phyloP scores from a whole-genome alignment of 2,888 invertebrate genomes.

The Enoplolaimus lenunculus region DNA sequence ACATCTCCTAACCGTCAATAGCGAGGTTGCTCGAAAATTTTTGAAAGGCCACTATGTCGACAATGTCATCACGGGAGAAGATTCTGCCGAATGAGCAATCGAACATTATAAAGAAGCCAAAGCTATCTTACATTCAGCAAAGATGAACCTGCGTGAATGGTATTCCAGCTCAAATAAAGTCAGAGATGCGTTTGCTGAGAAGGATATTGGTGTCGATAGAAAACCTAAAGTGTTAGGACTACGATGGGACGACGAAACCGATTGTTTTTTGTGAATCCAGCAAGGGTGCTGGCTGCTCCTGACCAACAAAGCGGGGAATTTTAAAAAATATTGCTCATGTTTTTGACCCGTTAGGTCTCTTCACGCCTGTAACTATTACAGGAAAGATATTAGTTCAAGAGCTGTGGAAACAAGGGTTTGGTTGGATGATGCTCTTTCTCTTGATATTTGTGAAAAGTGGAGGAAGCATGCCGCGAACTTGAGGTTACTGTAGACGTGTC shows the following conservation, averaged over 20 bases:
- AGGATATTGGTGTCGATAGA: not conserved
- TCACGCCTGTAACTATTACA: not conserved
- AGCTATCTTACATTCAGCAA: not conserved
- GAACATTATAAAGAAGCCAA: constrained; percentile 3
- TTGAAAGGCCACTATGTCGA: not conserved
- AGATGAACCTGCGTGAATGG: constrained; percentile 14
- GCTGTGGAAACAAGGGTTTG: not conserved
- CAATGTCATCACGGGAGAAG: constrained; percentile 8
- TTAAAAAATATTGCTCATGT: not conserved
- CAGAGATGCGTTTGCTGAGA: not conserved
- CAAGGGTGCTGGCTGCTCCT: not conserved
- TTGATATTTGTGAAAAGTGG: not conserved
- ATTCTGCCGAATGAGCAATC: not conserved
- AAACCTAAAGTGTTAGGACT: not conserved
- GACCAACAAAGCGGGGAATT: not conserved
- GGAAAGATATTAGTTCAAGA: not conserved
- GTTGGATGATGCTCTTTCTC: not conserved
- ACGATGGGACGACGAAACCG: not conserved
- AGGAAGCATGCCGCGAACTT: not conserved
- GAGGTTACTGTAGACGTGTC: not conserved
- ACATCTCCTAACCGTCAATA: not conserved
- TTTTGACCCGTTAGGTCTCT: not conserved
- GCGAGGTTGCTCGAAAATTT: not conserved
- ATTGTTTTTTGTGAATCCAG: too few relatives aligned
- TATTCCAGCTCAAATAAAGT: constrained; percentile 1